phyloP scores from a whole-genome alignment of 2,888 invertebrate genomes.

The Noctua fimbriata region DNA sequence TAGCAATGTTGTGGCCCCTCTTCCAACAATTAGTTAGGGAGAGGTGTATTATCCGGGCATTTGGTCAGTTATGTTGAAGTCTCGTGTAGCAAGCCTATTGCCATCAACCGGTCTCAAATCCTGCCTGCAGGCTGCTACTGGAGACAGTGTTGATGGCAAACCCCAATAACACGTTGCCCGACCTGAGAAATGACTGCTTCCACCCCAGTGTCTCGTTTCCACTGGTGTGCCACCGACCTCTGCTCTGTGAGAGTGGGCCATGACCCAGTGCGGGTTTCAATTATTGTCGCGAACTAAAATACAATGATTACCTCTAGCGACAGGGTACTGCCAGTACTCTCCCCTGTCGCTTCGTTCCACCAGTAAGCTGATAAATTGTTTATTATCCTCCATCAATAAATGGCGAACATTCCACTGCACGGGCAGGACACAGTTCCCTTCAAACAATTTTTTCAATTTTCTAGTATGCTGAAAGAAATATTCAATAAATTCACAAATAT shows the following conservation, averaged over 20 bases:
- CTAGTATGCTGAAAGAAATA: constrained; percentile 69
- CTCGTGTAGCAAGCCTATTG: neutral
- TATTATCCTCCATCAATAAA: constrained; percentile 71
- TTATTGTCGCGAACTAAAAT: neutral
- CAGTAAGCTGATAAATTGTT: constrained; percentile 68
- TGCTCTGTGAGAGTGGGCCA: neutral
- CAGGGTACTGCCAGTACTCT: constrained; percentile 72
- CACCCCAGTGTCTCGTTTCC: neutral
- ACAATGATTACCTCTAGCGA: constrained; percentile 63
- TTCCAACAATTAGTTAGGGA: neutral
- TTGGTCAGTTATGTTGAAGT: neutral
- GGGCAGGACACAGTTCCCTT: constrained; percentile 67
- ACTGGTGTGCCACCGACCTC: neutral
- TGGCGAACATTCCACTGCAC: constrained; percentile 77
- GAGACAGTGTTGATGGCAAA: neutral
- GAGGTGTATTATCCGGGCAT: neutral
- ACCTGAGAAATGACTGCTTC: neutral
- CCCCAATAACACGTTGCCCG: neutral
- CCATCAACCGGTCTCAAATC: neutral
- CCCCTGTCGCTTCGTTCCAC: constrained; percentile 78
- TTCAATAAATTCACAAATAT: neutral
- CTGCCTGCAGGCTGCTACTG: neutral
- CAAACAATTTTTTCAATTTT: constrained; percentile 70
- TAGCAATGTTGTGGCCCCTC: neutral
- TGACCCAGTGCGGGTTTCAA: neutral